These are phyloP conservation scores for Chalcosyrphus nemorum DNA, from an alignment of 2,888 invertebrate genomes.

Conservation along the genomic window DNA sequence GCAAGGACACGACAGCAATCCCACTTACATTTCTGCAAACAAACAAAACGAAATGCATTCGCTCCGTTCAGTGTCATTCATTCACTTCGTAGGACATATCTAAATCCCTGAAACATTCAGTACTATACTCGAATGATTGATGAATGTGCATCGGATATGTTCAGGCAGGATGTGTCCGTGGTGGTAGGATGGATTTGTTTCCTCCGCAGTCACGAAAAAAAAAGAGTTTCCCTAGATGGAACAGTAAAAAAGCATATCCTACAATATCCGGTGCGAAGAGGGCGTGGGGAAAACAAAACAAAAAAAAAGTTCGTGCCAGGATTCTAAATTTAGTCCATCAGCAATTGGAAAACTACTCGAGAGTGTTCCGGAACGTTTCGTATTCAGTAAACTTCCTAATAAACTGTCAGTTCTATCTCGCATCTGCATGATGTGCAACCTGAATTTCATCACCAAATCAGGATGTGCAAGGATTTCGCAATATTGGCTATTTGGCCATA, in stretches of 20 bases:
- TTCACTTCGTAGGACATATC: conserved; percentile 67
- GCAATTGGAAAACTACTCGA: conserved; percentile 29
- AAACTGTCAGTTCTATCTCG: conserved; percentile 50
- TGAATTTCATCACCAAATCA: conserved; percentile 53
- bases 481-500: conserved; percentile 36
- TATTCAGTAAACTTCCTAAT: conserved; percentile 41
- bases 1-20: conserved; percentile 24
- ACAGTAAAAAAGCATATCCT: conserved; percentile 6
- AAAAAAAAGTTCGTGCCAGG: neutral
- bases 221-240: neutral
- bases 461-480: conserved; percentile 49
- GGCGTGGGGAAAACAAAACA: neutral
- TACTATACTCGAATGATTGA: conserved; percentile 66
- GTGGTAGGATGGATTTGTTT: neutral
- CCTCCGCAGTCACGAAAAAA: neutral
- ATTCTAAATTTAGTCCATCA: conserved; percentile 33
- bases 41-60: conserved; percentile 57
- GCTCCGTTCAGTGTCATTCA: conserved; percentile 43
- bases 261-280: neutral
- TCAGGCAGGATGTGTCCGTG: conserved; percentile 35
- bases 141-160: conserved; percentile 66
- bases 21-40: conserved; percentile 62
- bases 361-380: conserved; percentile 35
- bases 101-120: conserved; percentile 70
- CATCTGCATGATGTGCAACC: conserved; percentile 7